phyloP scores from a whole-genome alignment of 2,888 invertebrate genomes.

The Sabatieria punctata region DNA sequence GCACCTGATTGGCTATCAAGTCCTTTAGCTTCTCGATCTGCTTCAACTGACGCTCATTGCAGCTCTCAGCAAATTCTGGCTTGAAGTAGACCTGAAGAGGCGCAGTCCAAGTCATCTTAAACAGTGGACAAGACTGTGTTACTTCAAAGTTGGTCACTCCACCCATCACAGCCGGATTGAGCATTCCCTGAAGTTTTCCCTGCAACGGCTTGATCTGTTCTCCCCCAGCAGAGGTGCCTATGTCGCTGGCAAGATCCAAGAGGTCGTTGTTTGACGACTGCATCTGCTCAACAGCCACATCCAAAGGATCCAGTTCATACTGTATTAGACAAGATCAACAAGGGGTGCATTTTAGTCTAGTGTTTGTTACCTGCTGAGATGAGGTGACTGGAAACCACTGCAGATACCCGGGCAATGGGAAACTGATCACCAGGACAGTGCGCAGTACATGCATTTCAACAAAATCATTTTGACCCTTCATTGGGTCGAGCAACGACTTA shows the following conservation, averaged over 20 bases:
- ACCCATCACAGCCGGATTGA: slow-evolving; percentile 85
- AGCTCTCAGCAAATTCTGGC: no score
- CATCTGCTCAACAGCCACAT: slow-evolving; percentile 75
- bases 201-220: no score
- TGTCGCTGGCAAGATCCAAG: no score
- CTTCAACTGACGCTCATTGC: no score
- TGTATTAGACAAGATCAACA: slow-evolving; percentile 26
- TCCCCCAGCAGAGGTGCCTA: no score
- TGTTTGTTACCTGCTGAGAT: slow-evolving; percentile 23
- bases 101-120: no score
- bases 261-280: no score
- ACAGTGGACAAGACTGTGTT: no score
- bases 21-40: no score
- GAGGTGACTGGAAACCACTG: slow-evolving; percentile 66
- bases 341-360: neutral
- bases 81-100: no score
- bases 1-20: neutral
- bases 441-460: slow-evolving; percentile 68
- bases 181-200: slow-evolving; percentile 65
- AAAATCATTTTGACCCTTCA: slow-evolving; percentile 12
- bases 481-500: no score
- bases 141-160: slow-evolving; percentile 81
- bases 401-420: slow-evolving; percentile 67
- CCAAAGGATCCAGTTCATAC: slow-evolving; percentile 53
- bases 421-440: slow-evolving; percentile 58